phyloP scores from a whole-genome alignment of 2,113 vertebrate genomes.

The Acrocephalus arundinaceus region DNA sequence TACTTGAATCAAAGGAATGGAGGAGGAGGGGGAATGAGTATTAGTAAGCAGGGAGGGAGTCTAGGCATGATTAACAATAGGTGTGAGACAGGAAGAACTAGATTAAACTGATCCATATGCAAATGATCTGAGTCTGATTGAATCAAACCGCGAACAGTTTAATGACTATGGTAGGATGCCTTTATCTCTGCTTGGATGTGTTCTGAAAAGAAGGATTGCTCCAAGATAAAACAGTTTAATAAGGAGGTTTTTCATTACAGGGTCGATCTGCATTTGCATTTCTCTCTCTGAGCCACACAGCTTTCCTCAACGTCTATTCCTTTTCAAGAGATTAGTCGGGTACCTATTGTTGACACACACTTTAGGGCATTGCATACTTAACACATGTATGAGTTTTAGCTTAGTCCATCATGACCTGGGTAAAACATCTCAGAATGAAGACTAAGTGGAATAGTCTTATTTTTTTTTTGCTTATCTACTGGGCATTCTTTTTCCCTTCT shows the following conservation, averaged over 20 bases:
- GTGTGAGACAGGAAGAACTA: conserved; percentile 76
- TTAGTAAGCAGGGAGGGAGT: conserved; percentile 15
- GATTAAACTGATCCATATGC: conserved; percentile 82
- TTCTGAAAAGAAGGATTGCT: conserved; percentile 72
- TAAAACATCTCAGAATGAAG: conserved; percentile 18
- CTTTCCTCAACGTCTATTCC: conserved; percentile 33
- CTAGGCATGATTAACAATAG: conserved; percentile 78
- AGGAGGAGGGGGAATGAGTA: conserved; percentile 30
- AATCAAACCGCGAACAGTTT: conserved; percentile 77
- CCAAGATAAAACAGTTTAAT: conserved; percentile 78
- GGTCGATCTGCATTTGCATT: conserved; percentile 72
- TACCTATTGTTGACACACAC: conserved; percentile 59
- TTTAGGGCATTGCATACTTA: conserved; percentile 58
- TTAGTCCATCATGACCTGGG: not conserved
- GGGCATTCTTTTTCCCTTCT: not conserved
- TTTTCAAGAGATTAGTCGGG: conserved; percentile 57
- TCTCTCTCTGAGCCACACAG: conserved; percentile 43
- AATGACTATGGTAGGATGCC: conserved; percentile 77
- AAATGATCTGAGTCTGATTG: conserved; percentile 78
- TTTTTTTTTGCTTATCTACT: not conserved
- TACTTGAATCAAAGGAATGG: conserved; percentile 71
- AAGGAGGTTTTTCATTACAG: conserved; percentile 77
- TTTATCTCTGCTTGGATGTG: conserved; percentile 79
- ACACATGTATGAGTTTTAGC: not conserved
- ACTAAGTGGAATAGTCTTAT: not conserved